Evolutionary conservation across 1,140 invertebrate species (phyloP).

Genomic region (Rhagoletis zephyria): DNA sequence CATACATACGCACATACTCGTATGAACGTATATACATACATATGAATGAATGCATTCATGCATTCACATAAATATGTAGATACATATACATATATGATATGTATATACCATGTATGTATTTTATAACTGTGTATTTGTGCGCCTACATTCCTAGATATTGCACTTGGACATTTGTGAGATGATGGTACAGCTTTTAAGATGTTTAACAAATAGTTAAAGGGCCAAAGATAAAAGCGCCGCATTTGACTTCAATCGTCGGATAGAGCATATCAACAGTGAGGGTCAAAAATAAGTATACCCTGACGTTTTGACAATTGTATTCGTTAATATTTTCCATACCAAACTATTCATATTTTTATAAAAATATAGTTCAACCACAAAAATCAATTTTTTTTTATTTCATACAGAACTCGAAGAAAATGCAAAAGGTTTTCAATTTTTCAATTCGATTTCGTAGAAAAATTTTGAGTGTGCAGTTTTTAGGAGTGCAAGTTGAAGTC

Average conservation of each 20-base stretch:
- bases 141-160: not conserved
- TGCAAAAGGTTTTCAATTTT: too few species aligned
- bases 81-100: not conserved
- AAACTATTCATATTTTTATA: too few species aligned
- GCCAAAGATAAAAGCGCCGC: slow-evolving; percentile 28
- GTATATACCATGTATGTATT: not conserved
- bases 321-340: too few species aligned
- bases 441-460: too few species aligned
- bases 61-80: not conserved
- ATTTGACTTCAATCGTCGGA: not conserved
- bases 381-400: too few species aligned
- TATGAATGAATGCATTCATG: not conserved
- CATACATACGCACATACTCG: not conserved
- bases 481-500: too few species aligned
- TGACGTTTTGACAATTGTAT: too few species aligned
- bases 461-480: too few species aligned
- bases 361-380: too few species aligned
- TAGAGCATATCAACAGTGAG: not conserved
- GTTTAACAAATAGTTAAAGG: slow-evolving; percentile 41
- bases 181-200: slow-evolving; percentile 16
- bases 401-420: too few species aligned
- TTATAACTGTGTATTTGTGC: not conserved
- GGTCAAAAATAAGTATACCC: too few species aligned
- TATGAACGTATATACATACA: too few species aligned
- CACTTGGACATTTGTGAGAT: not conserved